These are phyloP conservation scores for Chouioia cunea DNA, from an alignment of 2,888 invertebrate genomes.

Conservation along the genomic window DNA sequence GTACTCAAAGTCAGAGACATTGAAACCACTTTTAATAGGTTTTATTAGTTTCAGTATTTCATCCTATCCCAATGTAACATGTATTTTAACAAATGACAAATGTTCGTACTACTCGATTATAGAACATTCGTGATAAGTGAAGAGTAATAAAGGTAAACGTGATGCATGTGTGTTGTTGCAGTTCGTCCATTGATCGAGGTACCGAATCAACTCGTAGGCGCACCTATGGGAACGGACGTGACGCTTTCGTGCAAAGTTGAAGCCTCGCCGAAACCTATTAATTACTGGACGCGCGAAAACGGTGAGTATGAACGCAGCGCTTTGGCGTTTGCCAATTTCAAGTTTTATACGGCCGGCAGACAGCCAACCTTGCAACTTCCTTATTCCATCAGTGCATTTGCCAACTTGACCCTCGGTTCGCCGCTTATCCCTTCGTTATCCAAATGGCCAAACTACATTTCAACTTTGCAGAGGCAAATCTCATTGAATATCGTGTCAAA, in stretches of 20 bases:
- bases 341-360: slow-evolving; percentile 32
- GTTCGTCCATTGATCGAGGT: slow-evolving; percentile 95
- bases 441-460: slow-evolving; percentile 39
- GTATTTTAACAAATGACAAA: too few species aligned
- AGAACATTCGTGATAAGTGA: not conserved
- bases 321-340: slow-evolving; percentile 30
- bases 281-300: slow-evolving; percentile 92
- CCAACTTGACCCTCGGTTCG: slow-evolving; percentile 24
- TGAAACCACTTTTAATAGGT: too few species aligned
- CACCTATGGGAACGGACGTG: slow-evolving; percentile 87
- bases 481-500: too few species aligned
- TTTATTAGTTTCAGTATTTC: too few species aligned
- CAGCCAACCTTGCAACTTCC: slow-evolving; percentile 30
- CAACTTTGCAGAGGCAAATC: slow-evolving; percentile 15
- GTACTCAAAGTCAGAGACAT: not conserved
- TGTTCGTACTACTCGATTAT: not conserved
- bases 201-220: slow-evolving; percentile 92
- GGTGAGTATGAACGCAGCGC: slow-evolving; percentile 71
- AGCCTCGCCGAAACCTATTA: slow-evolving; percentile 93
- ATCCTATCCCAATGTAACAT: too few species aligned
- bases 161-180: slow-evolving; percentile 68
- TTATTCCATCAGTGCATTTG: slow-evolving; percentile 36
- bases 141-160: not conserved
- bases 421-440: slow-evolving; percentile 42
- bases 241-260: slow-evolving; percentile 89